Conservation (phyloP, 2,113 vertebrate species). For the Noctilio leporinus region DNA sequence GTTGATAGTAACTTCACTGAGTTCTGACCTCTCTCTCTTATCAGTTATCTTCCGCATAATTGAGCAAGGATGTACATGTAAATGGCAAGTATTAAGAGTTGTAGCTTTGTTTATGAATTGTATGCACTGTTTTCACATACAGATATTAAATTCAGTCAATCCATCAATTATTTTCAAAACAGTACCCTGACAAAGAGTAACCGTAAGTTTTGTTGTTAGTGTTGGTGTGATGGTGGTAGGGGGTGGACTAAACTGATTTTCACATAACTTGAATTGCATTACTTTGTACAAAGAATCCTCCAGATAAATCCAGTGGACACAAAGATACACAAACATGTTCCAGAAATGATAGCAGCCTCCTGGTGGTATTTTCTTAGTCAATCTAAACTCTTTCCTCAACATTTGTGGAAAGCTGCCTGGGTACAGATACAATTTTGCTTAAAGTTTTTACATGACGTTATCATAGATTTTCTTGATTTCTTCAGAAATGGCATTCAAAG, state of each 20-base stretch:
- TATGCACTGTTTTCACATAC: background rate
- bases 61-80: background rate
- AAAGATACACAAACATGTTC: background rate
- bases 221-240: background rate
- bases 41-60: background rate
- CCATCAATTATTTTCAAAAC: background rate
- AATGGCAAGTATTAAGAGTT: background rate
- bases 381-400: background rate
- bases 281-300: background rate
- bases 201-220: background rate
- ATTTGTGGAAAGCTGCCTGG: background rate
- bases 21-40: background rate
- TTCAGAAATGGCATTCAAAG: background rate
- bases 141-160: background rate
- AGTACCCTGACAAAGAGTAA: background rate
- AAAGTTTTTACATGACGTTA: background rate
- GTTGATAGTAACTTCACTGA: background rate
- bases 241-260: background rate
- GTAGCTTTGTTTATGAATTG: background rate
- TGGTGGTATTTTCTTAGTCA: background rate
- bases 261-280: background rate
- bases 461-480: background rate
- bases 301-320: background rate
- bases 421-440: background rate
- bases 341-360: background rate